phyloP scores from a whole-genome alignment of 1,140 invertebrate genomes.

The Apocrypta bakeri region DNA sequence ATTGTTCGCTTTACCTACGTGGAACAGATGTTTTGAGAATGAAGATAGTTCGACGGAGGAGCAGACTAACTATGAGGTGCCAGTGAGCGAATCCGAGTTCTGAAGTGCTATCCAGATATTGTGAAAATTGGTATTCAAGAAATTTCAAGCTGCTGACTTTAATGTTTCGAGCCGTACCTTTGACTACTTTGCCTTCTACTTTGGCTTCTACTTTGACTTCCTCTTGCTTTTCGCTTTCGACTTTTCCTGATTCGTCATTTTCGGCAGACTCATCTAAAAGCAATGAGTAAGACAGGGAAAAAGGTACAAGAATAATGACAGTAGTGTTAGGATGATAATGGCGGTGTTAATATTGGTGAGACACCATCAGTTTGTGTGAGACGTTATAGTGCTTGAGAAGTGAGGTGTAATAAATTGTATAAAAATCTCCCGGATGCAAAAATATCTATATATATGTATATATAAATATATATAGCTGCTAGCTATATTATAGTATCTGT shows the following conservation, averaged over 20 bases:
- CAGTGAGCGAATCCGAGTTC: neutral
- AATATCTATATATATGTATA: too few species aligned
- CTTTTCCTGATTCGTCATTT: constrained; percentile 52
- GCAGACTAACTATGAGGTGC: constrained; percentile 25
- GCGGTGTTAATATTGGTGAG: neutral
- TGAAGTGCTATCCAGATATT: constrained; percentile 32
- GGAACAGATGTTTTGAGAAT: constrained; percentile 19
- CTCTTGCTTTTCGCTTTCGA: constrained; percentile 50
- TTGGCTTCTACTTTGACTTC: constrained; percentile 46
- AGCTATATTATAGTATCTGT: too few species aligned
- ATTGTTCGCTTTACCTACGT: constrained; percentile 42
- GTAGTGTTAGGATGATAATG: constrained; percentile 32
- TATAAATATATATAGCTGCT: too few species aligned
- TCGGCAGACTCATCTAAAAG: constrained; percentile 53
- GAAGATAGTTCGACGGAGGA: neutral
- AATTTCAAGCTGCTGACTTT: constrained; percentile 46
- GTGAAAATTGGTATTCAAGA: constrained; percentile 52
- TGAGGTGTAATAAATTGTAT: constrained; percentile 24
- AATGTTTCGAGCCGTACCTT: constrained; percentile 48
- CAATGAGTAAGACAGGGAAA: constrained; percentile 53
- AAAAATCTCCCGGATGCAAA: neutral
- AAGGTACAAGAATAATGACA: constrained; percentile 44
- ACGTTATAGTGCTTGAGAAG: constrained; percentile 31
- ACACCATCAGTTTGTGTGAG: neutral
- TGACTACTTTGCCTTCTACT: constrained; percentile 43